Conservation (phyloP, 2,797 vertebrate genomes). For the Smutsia gigantea region DNA sequence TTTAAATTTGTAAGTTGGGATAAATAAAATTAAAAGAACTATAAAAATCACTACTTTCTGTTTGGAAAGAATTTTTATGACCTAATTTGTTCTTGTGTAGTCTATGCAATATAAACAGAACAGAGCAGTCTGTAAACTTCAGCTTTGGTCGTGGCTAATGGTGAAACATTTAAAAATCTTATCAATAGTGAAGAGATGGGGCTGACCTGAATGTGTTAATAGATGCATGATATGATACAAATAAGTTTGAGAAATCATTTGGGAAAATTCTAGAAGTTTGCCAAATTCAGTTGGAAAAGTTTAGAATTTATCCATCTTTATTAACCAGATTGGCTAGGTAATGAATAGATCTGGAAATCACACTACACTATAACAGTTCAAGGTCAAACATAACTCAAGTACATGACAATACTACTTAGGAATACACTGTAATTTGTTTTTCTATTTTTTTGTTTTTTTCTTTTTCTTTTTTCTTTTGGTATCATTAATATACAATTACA, state of each 20-base stretch:
- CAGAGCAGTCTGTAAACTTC: background rate
- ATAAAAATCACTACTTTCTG: conserved; percentile 17
- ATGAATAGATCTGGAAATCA: background rate
- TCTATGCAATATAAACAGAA: background rate
- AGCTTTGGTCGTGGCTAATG: background rate
- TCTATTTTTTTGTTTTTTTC: background rate
- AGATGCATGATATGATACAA: background rate
- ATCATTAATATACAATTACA: background rate
- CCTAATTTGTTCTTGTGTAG: background rate
- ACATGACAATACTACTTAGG: background rate
- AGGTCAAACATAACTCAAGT: background rate
- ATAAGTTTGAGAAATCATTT: background rate
- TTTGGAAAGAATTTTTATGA: background rate
- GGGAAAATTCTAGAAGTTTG: conserved; percentile 14
- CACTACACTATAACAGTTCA: background rate
- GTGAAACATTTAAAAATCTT: background rate
- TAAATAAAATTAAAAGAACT: background rate
- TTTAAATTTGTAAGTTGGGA: conserved; percentile 44
- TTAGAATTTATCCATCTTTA: background rate
- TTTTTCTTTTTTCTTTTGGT: background rate
- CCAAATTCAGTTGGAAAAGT: background rate
- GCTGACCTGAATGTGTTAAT: background rate
- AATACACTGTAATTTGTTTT: conserved; percentile 10
- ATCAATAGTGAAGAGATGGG: background rate
- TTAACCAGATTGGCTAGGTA: background rate